A percentile compares a stretch with the other conserved stretches of the same genome.
These are phyloP conservation scores for Tyto alba DNA, from an alignment of 2,113 vertebrate species.

Conservation along the genomic window DNA sequence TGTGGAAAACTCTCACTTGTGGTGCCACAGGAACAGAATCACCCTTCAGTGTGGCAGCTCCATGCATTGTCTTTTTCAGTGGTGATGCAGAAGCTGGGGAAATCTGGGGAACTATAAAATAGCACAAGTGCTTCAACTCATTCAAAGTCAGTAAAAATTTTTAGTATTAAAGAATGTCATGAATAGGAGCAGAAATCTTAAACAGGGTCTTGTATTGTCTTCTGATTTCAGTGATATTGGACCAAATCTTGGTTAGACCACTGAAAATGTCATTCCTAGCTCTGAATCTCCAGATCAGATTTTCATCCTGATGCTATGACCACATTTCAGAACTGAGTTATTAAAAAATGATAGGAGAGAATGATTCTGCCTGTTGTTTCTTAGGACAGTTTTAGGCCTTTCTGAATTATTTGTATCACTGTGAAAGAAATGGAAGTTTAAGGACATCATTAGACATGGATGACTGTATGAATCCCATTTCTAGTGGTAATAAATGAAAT, in stretches of 20 bases:
- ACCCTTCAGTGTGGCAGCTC: neutral
- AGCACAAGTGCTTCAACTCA: neutral
- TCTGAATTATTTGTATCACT: neutral
- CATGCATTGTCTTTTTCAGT: neutral
- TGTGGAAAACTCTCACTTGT: neutral
- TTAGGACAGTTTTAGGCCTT: neutral
- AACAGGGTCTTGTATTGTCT: neutral
- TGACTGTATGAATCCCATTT: neutral
- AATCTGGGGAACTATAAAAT: neutral
- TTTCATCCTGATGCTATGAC: neutral
- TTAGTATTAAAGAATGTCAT: neutral
- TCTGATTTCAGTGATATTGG: neutral
- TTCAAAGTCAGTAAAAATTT: neutral
- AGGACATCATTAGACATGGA: neutral
- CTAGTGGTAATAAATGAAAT: neutral
- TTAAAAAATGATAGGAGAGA: neutral
- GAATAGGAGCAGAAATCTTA: neutral
- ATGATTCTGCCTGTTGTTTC: neutral
- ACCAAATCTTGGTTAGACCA: neutral
- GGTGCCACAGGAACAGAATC: neutral
- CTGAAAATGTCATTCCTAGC: neutral
- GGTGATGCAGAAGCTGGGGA: neutral
- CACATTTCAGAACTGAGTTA: neutral
- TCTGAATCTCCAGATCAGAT: neutral
- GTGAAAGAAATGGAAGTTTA: neutral